Conservation (phyloP, 2,113 vertebrate genomes). For the Mohoua ochrocephala region DNA sequence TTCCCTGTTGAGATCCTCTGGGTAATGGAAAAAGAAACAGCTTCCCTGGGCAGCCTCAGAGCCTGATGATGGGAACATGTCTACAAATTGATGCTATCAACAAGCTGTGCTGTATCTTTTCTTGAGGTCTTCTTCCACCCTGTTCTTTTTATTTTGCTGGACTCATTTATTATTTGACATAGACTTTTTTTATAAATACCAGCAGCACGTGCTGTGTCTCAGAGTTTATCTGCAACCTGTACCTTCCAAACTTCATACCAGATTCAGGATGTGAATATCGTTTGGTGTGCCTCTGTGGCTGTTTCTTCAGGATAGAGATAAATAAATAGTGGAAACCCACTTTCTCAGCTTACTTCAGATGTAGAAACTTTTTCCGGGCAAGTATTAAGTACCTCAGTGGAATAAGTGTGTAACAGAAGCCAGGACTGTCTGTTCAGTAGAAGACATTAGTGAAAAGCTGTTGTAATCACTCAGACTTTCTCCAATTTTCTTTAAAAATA, state of each 20-base stretch:
- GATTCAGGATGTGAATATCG: not conserved
- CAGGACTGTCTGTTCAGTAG: not conserved
- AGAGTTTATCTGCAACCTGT: not conserved
- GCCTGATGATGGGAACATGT: not conserved
- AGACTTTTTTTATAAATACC: not conserved
- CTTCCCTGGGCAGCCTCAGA: not conserved
- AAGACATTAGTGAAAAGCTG: not conserved
- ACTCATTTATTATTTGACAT: not conserved
- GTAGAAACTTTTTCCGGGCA: not conserved
- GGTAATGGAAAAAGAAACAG: not conserved
- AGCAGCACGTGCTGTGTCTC: not conserved
- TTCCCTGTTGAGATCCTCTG: not conserved
- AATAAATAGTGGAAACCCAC: not conserved
- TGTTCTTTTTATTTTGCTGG: not conserved
- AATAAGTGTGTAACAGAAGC: not conserved
- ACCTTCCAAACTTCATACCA: not conserved
- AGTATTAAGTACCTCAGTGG: not conserved
- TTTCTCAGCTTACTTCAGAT: not conserved
- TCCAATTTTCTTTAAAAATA: not conserved
- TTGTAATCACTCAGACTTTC: not conserved
- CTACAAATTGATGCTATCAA: not conserved
- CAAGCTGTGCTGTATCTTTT: not conserved
- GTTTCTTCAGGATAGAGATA: not conserved
- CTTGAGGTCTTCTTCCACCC: not conserved
- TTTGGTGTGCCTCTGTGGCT: not conserved